Evolutionary conservation across 2,113 vertebrate species (phyloP).

Genomic region (Pollachius pollachius): DNA sequence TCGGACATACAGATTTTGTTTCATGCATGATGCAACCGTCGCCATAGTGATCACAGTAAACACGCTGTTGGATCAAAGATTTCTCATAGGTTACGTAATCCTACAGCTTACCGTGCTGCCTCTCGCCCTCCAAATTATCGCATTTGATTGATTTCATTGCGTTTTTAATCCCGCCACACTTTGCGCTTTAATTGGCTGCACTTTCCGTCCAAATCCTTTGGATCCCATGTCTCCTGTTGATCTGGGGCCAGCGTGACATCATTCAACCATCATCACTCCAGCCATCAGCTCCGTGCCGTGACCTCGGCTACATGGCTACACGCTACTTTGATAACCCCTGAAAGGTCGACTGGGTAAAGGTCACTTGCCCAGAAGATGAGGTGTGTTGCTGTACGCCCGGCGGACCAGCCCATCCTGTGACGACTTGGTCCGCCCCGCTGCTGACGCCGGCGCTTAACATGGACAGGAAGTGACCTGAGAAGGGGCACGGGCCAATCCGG

Average conservation of each 20-base stretch:
- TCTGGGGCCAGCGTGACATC: slow-evolving; percentile 18
- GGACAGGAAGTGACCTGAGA: slow-evolving; percentile 48
- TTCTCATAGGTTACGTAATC: no score
- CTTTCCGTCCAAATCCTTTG: no score
- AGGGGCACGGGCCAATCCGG: slow-evolving; percentile 29
- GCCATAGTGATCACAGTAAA: no score
- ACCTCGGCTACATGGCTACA: slow-evolving; percentile 17
- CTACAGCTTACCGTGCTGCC: no score
- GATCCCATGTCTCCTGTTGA: no score
- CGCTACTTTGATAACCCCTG: slow-evolving; percentile 49
- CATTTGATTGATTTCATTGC: no score
- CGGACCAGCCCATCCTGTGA: slow-evolving; percentile 59
- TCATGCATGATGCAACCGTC: no score
- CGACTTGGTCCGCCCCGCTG: slow-evolving; percentile 6
- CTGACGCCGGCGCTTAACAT: slow-evolving; percentile 28
- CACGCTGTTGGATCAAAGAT: no score
- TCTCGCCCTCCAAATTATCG: no score
- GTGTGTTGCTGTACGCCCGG: slow-evolving; percentile 53
- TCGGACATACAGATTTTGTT: no score
- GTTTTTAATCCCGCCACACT: no score
- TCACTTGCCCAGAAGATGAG: slow-evolving; percentile 42
- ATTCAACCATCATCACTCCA: slow-evolving; percentile 14
- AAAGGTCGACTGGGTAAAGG: slow-evolving; percentile 46
- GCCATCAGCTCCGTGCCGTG: slow-evolving; percentile 12
- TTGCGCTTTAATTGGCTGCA: no score